Conservation (phyloP, 92 coral and sea anemone species). For the Siderastrea siderea region DNA sequence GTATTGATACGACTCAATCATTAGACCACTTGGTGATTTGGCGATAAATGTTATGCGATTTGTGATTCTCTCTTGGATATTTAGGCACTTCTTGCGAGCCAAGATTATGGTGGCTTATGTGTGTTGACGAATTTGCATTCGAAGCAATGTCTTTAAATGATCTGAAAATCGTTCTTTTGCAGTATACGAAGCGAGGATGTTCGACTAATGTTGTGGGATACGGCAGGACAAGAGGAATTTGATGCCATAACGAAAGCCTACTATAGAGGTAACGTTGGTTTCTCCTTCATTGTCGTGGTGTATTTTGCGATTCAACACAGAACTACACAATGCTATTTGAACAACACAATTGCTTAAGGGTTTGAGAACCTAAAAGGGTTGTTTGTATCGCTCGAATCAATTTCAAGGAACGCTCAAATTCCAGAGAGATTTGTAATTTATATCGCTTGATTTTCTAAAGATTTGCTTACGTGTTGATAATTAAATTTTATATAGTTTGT, state of each 20-base stretch:
- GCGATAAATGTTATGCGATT: slow-evolving; percentile 37
- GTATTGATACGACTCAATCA: slow-evolving; percentile 5
- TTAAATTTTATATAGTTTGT: not conserved
- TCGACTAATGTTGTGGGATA: slow-evolving; percentile 98
- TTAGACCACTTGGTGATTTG: slow-evolving; percentile 44
- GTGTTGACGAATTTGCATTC: not conserved
- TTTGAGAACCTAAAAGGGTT: not conserved
- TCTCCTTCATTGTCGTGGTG: not conserved
- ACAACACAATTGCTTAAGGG: not conserved
- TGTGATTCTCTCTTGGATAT: slow-evolving; percentile 26
- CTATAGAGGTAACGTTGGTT: slow-evolving; percentile 80
- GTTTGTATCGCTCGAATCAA: not conserved
- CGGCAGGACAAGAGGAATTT: slow-evolving; percentile 99
- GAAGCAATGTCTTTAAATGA: slow-evolving; percentile 7
- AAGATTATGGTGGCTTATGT: not conserved
- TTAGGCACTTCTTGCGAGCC: slow-evolving; percentile 18
- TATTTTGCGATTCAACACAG: not conserved
- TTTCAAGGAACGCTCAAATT: slow-evolving; percentile 12
- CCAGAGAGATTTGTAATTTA: not conserved
- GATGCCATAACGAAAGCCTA: slow-evolving; percentile 99
- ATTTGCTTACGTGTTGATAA: slow-evolving; percentile 1
- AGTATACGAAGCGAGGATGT: slow-evolving; percentile 94
- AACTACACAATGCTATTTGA: not conserved
- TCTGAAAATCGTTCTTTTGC: slow-evolving; percentile 10
- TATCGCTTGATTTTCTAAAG: not conserved